Conservation (phyloP, 1,140 invertebrate species). For the Bombus pyrosoma region DNA sequence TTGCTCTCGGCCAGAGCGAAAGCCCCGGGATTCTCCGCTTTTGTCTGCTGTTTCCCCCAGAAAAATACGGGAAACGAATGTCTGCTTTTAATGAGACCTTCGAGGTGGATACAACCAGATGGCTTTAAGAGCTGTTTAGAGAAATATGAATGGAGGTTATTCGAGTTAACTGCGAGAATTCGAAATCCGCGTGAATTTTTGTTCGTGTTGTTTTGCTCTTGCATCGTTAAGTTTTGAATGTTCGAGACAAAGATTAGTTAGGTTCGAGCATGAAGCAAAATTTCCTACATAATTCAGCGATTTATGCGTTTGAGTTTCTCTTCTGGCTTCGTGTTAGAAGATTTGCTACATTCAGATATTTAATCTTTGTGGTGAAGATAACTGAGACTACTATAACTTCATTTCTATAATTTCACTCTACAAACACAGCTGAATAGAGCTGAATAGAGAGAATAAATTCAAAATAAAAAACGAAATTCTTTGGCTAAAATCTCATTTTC, state of each 20-base stretch:
- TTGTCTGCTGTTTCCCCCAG: neutral
- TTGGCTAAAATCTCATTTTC: neutral
- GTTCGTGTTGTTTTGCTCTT: too few species aligned
- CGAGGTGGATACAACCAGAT: neutral
- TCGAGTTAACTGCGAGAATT: neutral
- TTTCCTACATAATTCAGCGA: neutral
- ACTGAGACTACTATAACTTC: too few species aligned
- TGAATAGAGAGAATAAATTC: too few species aligned
- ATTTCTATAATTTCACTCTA: neutral
- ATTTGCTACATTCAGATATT: too few species aligned
- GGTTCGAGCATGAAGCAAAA: neutral
- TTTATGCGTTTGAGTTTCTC: too few species aligned
- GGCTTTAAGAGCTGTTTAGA: neutral
- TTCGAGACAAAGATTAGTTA: neutral
- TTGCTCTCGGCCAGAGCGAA: neutral
- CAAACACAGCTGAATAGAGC: too few species aligned
- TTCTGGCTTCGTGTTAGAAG: too few species aligned
- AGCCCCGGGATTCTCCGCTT: neutral
- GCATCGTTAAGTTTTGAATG: neutral
- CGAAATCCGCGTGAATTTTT: neutral
- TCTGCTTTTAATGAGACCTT: neutral
- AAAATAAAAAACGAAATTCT: neutral
- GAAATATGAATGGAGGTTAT: neutral
- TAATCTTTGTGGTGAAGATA: too few species aligned
- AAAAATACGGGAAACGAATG: conserved; percentile 14